These are phyloP conservation scores for Tetrax tetrax DNA, from an alignment of 2,113 vertebrate genomes.

Conservation along the genomic window DNA sequence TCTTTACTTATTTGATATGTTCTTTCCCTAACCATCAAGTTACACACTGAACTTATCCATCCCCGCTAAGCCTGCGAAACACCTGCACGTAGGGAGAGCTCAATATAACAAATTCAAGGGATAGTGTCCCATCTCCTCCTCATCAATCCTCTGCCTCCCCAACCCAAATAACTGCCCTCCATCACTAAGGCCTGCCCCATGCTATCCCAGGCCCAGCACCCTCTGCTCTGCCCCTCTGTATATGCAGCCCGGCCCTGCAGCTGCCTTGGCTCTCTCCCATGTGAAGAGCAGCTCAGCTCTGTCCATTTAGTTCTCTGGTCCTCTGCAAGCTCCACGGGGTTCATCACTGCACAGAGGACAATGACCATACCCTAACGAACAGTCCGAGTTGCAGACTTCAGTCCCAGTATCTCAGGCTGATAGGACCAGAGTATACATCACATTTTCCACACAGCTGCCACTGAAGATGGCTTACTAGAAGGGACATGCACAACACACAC, in stretches of 20 bases:
- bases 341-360: neutral
- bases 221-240: neutral
- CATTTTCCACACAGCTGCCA: neutral
- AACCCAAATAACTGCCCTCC: accelerated
- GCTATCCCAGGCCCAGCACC: neutral
- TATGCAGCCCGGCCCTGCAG: neutral
- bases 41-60: neutral
- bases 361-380: neutral
- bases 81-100: neutral
- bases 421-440: neutral
- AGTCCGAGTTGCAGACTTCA: neutral
- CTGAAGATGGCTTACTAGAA: neutral
- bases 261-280: neutral
- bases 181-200: neutral
- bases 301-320: neutral
- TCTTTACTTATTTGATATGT: neutral
- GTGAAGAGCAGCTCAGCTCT: neutral
- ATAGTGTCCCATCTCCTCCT: neutral
- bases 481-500: neutral
- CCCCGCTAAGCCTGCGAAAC: neutral
- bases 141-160: neutral
- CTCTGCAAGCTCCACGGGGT: neutral
- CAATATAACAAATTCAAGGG: neutral
- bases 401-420: neutral
- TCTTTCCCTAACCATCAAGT: neutral